A percentile compares a stretch with the other conserved stretches of the same genome.
These are phyloP conservation scores for Thoracochromis brauschi DNA, from an alignment of 2,113 vertebrate species.

Conservation along the genomic window DNA sequence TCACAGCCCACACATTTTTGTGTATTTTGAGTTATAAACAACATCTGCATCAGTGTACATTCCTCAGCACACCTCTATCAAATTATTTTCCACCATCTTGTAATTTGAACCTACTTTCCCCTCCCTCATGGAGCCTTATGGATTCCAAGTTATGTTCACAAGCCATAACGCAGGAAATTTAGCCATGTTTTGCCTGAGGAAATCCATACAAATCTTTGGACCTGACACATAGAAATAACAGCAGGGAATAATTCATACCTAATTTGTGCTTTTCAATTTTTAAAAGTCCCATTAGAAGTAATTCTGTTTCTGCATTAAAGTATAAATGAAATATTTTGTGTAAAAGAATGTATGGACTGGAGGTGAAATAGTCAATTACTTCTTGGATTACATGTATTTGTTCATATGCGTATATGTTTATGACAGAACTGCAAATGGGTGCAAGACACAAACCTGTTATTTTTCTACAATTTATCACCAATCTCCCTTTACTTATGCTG, in stretches of 20 bases:
- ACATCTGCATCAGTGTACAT: conserved; percentile 7
- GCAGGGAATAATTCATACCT: background rate
- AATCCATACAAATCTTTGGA: conserved; percentile 32
- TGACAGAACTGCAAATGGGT: background rate
- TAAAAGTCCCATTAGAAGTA: background rate
- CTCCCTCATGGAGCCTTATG: conserved; percentile 4
- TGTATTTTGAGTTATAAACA: background rate
- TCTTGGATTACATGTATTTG: background rate
- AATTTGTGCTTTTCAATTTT: background rate
- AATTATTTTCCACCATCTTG: background rate
- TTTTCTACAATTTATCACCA: background rate
- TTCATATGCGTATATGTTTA: background rate
- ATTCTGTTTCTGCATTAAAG: background rate
- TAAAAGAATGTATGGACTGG: background rate
- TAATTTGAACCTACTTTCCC: conserved; percentile 16
- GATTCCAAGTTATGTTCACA: conserved; percentile 16
- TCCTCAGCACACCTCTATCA: background rate
- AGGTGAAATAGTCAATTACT: background rate
- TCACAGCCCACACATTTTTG: background rate
- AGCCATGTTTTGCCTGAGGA: conserved; percentile 15
- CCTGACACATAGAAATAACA: conserved; percentile 1
- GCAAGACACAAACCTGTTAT: background rate
- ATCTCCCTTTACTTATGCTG: background rate
- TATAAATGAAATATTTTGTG: background rate
- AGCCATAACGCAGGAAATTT: conserved; percentile 27